Conservation (phyloP, 2,888 invertebrate species). For the Sesia bembeciformis region DNA sequence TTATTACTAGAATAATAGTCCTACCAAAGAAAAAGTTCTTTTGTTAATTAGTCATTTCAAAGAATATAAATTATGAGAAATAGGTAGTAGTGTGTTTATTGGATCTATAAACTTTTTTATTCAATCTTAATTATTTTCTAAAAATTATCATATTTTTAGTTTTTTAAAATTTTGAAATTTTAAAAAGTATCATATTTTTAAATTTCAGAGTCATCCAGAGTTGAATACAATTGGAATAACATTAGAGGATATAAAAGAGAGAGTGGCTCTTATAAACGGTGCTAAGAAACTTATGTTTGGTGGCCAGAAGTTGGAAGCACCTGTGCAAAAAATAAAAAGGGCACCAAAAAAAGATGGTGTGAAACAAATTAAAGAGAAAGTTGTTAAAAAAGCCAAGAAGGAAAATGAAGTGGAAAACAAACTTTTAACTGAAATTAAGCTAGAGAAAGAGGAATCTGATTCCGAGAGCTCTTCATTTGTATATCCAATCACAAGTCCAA, state of each 20-base stretch:
- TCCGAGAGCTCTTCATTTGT: conserved; percentile 67
- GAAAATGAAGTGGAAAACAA: conserved; percentile 39
- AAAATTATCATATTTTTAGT: not conserved
- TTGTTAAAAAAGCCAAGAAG: conserved; percentile 44
- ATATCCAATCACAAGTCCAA: conserved; percentile 59
- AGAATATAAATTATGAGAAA: too few relatives aligned
- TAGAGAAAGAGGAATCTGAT: conserved; percentile 56
- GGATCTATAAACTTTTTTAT: not conserved
- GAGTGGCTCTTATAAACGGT: conserved; percentile 74
- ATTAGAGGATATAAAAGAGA: conserved; percentile 71
- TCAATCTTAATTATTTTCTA: not conserved
- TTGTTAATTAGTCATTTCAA: too few relatives aligned
- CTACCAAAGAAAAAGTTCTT: too few relatives aligned
- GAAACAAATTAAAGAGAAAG: conserved; percentile 34
- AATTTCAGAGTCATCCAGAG: conserved; percentile 80
- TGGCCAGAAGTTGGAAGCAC: conserved; percentile 42
- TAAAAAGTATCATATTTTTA: not conserved
- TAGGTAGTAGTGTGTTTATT: not conserved
- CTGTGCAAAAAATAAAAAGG: conserved; percentile 42
- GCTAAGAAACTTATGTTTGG: conserved; percentile 65
- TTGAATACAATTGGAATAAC: conserved; percentile 84
- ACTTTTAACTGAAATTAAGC: conserved; percentile 60
- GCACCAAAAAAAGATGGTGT: conserved; percentile 46
- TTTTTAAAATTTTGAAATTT: not conserved
- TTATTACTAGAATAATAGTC: too few relatives aligned